Evolutionary conservation across 2,888 invertebrate species (phyloP).

Genomic region (Flexamia atlantica): DNA sequence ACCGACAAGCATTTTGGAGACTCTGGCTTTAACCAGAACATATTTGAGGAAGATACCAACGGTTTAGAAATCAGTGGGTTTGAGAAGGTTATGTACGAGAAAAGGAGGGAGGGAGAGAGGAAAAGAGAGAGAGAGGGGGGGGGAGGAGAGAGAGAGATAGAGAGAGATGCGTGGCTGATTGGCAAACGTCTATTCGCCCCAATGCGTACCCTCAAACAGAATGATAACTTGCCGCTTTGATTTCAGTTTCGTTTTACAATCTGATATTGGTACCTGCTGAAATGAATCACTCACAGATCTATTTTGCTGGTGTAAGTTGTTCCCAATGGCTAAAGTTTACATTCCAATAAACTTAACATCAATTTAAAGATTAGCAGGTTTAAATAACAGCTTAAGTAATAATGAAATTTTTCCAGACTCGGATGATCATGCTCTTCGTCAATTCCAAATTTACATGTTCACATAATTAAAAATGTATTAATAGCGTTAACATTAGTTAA

Average conservation of each 20-base stretch:
- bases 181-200: constrained; percentile 22
- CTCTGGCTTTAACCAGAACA: too few species aligned
- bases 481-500: too few species aligned
- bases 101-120: constrained; percentile 7
- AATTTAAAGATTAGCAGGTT: too few species aligned
- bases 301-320: not conserved
- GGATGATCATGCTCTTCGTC: too few species aligned
- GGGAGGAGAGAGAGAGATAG: not conserved
- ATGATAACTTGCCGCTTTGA: constrained; percentile 37
- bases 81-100: not conserved
- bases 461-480: too few species aligned
- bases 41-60: too few species aligned
- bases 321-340: not conserved
- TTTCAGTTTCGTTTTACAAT: constrained; percentile 24
- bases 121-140: not conserved
- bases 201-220: constrained; percentile 24
- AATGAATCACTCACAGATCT: constrained; percentile 15
- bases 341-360: too few species aligned
- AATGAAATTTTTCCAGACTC: too few species aligned
- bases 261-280: constrained; percentile 1
- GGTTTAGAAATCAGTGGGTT: not conserved
- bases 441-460: too few species aligned
- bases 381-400: too few species aligned
- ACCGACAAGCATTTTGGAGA: not conserved
- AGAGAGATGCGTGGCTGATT: constrained; percentile 8